These are phyloP conservation scores for Pachyrhynchus sulphureomaculatus DNA, from an alignment of 1,140 invertebrate genomes.

Conservation along the genomic window DNA sequence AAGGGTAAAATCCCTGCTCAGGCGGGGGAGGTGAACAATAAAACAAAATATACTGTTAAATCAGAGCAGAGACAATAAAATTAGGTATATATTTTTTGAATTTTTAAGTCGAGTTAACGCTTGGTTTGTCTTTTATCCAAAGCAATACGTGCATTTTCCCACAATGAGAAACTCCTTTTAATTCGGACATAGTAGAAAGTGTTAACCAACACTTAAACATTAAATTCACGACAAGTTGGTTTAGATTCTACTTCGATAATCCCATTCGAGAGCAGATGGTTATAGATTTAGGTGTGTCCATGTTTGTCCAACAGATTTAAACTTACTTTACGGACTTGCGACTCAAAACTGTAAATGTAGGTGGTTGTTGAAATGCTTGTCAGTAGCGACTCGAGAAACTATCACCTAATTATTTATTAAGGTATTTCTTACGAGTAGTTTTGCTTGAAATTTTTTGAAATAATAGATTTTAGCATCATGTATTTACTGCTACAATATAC, in stretches of 20 bases:
- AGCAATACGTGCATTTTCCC: constrained; percentile 21
- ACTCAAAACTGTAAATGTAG: constrained; percentile 22
- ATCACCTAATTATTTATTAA: too few relatives aligned
- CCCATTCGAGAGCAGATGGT: constrained; percentile 46
- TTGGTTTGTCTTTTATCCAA: constrained; percentile 18
- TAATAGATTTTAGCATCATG: too few relatives aligned
- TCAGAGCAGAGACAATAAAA: too few relatives aligned
- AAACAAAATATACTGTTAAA: too few relatives aligned
- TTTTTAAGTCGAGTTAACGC: constrained; percentile 1
- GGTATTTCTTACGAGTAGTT: too few relatives aligned
- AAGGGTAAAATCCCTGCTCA: too few relatives aligned
- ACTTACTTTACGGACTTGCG: constrained; percentile 40
- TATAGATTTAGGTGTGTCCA: constrained; percentile 53
- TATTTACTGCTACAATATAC: too few relatives aligned
- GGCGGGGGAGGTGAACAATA: too few relatives aligned
- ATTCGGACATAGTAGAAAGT: constrained; percentile 31
- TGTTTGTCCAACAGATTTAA: constrained; percentile 52
- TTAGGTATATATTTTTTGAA: background rate
- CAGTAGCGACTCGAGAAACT: background rate
- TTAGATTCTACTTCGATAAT: constrained; percentile 49
- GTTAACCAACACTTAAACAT: constrained; percentile 43
- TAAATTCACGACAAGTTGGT: constrained; percentile 45
- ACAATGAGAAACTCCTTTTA: constrained; percentile 35
- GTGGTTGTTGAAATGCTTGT: constrained; percentile 17
- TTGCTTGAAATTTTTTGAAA: too few relatives aligned